Evolutionary conservation across 2,888 invertebrate genomes (phyloP), one percentile per base, ranked within the genome.

Genomic region (Achlya flavicornis): DNA sequence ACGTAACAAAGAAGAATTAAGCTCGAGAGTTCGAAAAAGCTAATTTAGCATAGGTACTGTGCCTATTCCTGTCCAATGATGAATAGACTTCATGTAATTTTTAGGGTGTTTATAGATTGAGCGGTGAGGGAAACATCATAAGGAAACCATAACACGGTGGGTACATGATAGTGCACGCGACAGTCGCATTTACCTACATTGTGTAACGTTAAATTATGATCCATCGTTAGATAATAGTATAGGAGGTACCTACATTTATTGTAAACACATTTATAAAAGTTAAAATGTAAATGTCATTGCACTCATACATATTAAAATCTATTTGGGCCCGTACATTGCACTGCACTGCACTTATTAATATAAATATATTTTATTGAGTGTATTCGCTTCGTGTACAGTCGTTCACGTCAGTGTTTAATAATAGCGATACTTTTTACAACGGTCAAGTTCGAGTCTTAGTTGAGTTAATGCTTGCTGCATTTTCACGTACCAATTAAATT

Each of bases 351-450:
- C 69, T 69, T 70, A 67, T 67, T 33, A 58, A 61, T 62, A 58
- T 41, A 19, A 26, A 41, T 43, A 62, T 58, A 58, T 58, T 58
- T 41, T 68, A 63, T 71, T 66, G 67, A 66, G 72, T 70, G 71
- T 73, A 63, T 73, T 73, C 70, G 71, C 73, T 66, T 73, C 65
- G 63, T 43, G 60, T 46, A 57, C 63, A 57, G 64, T 69, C 69
- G 72, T 41, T 70, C 70, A 67, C 64, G 58, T 38, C 33, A 35
- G 58, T 58, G 32, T 33, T 58, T 58, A n/a, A 32, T n/a, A 35
- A 32, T 58, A 32, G 58, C 58, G 6, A 46, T n/a, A 58, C 58
- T 58, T 58, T 58, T 58, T n/a, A 58, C 53, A 53, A 8, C 53
- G 10, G 53, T 19, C 53, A 53, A 53, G 53, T 53, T 19, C 53